These are phyloP conservation scores for Orchesella cincta DNA, from an alignment of 1,140 invertebrate genomes.

Conservation along the genomic window DNA sequence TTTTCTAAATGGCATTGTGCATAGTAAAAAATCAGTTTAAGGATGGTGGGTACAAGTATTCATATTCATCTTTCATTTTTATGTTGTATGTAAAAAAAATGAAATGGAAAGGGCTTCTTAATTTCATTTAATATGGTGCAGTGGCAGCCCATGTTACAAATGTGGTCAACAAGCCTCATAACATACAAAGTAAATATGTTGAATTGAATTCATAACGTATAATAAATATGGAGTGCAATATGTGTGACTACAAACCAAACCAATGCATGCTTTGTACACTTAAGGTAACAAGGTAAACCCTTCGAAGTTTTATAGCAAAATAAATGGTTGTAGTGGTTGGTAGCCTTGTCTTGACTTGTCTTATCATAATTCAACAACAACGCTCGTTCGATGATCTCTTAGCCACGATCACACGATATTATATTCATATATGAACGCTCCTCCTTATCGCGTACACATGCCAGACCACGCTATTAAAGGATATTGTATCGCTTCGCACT, in stretches of 20 bases:
- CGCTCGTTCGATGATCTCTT: constrained; percentile 2
- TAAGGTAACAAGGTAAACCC: constrained; percentile 17
- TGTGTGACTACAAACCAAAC: no score
- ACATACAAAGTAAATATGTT: no score
- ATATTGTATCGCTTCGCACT: no score
- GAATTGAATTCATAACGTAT: no score
- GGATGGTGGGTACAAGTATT: not conserved
- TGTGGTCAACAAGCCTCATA: not conserved
- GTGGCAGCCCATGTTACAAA: not conserved
- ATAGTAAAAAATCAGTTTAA: not conserved
- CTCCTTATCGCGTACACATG: no score
- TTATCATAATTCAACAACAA: not conserved
- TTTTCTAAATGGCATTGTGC: not conserved
- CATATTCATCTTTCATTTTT: not conserved
- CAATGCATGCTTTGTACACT: no score
- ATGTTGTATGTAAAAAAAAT: not conserved
- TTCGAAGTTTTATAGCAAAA: not conserved
- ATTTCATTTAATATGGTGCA: not conserved
- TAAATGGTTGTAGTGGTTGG: not conserved
- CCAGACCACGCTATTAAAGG: no score
- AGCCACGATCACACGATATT: constrained; percentile 5
- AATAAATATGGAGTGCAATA: no score
- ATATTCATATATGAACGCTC: not conserved
- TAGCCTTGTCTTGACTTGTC: not conserved
- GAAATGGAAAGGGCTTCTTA: constrained; percentile 10